phyloP scores from a whole-genome alignment of 2,113 vertebrate genomes.

The Riparia riparia region DNA sequence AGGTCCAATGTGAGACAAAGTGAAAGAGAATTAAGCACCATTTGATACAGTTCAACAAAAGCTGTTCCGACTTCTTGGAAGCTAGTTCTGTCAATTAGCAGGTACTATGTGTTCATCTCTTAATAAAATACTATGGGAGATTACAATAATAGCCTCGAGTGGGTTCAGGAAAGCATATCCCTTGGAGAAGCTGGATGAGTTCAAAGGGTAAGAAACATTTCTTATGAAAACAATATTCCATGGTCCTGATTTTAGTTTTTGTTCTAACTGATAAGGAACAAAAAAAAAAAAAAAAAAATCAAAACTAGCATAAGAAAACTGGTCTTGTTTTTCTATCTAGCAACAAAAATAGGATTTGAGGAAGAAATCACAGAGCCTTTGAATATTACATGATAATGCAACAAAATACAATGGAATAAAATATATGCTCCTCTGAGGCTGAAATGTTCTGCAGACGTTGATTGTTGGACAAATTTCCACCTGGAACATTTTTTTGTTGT shows the following conservation, averaged over 20 bases:
- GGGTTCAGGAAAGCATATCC: neutral
- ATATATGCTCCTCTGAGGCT: neutral
- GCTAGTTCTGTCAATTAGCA: conserved; percentile 8
- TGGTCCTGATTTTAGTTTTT: neutral
- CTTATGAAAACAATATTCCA: neutral
- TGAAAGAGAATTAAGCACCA: neutral
- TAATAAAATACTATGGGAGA: neutral
- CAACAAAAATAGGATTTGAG: neutral
- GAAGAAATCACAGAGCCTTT: neutral
- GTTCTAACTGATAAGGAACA: neutral
- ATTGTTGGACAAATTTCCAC: neutral
- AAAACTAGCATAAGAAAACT: neutral
- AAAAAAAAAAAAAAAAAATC: neutral
- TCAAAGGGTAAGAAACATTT: neutral
- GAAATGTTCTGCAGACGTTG: neutral
- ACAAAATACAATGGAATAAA: neutral
- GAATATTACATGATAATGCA: neutral
- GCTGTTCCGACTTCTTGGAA: neutral
- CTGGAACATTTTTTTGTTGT: neutral
- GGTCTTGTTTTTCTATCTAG: neutral
- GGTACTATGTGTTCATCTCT: neutral
- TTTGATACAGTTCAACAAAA: neutral
- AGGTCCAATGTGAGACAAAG: neutral
- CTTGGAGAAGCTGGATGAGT: neutral
- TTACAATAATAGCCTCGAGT: neutral